phyloP scores from a whole-genome alignment of 2,113 vertebrate genomes.

The Leucosticte australis region DNA sequence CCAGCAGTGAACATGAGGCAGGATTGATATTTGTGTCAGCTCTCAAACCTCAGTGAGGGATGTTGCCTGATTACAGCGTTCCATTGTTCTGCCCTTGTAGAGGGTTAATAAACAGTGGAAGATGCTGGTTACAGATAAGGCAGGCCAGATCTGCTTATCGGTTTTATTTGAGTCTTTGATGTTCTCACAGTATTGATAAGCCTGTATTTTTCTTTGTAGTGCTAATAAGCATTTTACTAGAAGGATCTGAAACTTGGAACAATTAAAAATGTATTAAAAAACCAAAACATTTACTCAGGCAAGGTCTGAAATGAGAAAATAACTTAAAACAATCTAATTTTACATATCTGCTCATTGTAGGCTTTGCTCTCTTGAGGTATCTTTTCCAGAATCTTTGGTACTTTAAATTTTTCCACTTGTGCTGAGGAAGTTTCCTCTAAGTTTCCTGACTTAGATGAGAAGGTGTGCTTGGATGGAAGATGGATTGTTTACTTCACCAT shows the following conservation, averaged over 20 bases:
- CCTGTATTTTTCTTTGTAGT: slow-evolving; percentile 21
- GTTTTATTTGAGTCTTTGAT: slow-evolving; percentile 37
- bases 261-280: slow-evolving; percentile 16
- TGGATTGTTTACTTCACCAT: not conserved
- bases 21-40: not conserved
- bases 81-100: slow-evolving; percentile 7
- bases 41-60: not conserved
- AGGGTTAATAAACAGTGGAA: slow-evolving; percentile 10
- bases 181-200: slow-evolving; percentile 2
- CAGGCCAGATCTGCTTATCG: not conserved
- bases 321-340: not conserved
- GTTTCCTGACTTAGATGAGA: not conserved
- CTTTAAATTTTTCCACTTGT: not conserved
- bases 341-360: not conserved
- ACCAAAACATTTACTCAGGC: not conserved
- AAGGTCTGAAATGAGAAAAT: not conserved
- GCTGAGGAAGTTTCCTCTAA: not conserved
- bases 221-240: slow-evolving; percentile 5
- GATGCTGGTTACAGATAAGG: not conserved
- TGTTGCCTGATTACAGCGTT: not conserved
- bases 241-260: not conserved
- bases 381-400: not conserved
- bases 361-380: not conserved
- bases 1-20: not conserved
- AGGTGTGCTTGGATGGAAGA: not conserved